A percentile compares a stretch with the other conserved stretches of the same genome.
Evolutionary conservation across 2,797 vertebrate species (phyloP).

Genomic region (Remorina albescens): DNA sequence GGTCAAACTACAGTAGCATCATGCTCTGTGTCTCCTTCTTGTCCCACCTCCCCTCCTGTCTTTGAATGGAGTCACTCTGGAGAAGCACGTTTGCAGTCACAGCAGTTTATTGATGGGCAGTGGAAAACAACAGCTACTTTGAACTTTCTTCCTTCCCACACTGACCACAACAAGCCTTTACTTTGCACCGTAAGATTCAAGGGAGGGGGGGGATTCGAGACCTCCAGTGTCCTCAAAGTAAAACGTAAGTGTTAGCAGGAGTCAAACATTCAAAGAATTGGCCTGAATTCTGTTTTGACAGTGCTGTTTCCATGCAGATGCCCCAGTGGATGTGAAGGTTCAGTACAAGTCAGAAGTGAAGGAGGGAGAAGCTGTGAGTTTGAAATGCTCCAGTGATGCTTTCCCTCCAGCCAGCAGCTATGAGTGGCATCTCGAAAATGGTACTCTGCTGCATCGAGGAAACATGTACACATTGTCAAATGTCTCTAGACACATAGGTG

Average conservation of each 20-base stretch:
- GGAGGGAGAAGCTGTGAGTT: slow-evolving; percentile 67
- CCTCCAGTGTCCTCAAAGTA: slow-evolving; percentile 57
- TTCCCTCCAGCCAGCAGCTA: slow-evolving; percentile 68
- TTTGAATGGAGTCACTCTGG: slow-evolving; percentile 79
- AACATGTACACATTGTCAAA: slow-evolving; percentile 45
- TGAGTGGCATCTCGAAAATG: slow-evolving; percentile 60
- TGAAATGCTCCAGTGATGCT: slow-evolving; percentile 75
- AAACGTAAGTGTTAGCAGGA: slow-evolving; percentile 67
- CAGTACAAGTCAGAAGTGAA: slow-evolving; percentile 40
- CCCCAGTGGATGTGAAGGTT: slow-evolving; percentile 69
- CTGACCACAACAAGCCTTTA: slow-evolving; percentile 65
- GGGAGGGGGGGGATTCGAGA: slow-evolving; percentile 35
- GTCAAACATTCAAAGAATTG: background rate
- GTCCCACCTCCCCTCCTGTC: slow-evolving; percentile 65
- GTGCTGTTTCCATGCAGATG: slow-evolving; percentile 53
- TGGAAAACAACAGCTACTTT: slow-evolving; percentile 70
- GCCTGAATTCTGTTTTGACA: background rate
- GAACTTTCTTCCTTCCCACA: slow-evolving; percentile 54
- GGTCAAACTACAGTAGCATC: slow-evolving; percentile 46
- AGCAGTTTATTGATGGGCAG: slow-evolving; percentile 35
- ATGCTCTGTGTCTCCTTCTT: slow-evolving; percentile 77
- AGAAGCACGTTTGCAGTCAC: background rate
- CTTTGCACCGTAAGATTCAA: slow-evolving; percentile 62
- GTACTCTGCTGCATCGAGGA: slow-evolving; percentile 29
- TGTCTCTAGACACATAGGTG: slow-evolving; percentile 61